Evolutionary conservation across 1,140 invertebrate genomes (phyloP).

Genomic region (Drosophila navojoa): DNA sequence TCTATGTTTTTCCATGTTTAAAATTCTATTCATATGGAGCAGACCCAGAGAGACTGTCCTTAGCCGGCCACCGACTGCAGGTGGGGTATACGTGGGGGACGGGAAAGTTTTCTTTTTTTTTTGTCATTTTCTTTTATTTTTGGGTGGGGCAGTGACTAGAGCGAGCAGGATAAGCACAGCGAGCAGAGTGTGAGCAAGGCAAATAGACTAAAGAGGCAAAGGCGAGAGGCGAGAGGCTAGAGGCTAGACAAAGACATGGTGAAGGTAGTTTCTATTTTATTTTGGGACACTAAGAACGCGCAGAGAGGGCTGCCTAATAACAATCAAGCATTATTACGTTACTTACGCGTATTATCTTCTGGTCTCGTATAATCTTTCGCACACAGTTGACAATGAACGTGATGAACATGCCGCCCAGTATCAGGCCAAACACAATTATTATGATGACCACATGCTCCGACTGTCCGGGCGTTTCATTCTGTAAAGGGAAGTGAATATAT

Average conservation of each 20-base stretch:
- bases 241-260: constrained; percentile 7
- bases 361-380: constrained; percentile 92
- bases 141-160: constrained; percentile 2
- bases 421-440: constrained; percentile 93
- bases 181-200: constrained; percentile 43
- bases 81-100: neutral
- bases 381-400: constrained; percentile 94
- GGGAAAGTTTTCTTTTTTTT: neutral
- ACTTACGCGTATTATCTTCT: constrained; percentile 92
- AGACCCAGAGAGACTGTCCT: neutral
- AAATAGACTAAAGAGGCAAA: constrained; percentile 11
- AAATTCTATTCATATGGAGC: constrained; percentile 4
- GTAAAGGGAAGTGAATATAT: constrained; percentile 8
- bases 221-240: constrained; percentile 14
- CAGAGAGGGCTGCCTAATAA: constrained; percentile 19
- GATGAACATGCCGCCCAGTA: constrained; percentile 93
- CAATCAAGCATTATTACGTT: constrained; percentile 24
- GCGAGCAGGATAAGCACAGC: constrained; percentile 52
- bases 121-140: neutral
- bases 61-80: constrained; percentile 5
- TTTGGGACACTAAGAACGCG: constrained; percentile 1
- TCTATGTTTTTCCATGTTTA: constrained; percentile 4
- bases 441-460: constrained; percentile 93
- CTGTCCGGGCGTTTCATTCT: constrained; percentile 53
- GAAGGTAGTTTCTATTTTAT: neutral